phyloP scores from a whole-genome alignment of 2,797 vertebrate genomes.

The Micrastur ruficollis region DNA sequence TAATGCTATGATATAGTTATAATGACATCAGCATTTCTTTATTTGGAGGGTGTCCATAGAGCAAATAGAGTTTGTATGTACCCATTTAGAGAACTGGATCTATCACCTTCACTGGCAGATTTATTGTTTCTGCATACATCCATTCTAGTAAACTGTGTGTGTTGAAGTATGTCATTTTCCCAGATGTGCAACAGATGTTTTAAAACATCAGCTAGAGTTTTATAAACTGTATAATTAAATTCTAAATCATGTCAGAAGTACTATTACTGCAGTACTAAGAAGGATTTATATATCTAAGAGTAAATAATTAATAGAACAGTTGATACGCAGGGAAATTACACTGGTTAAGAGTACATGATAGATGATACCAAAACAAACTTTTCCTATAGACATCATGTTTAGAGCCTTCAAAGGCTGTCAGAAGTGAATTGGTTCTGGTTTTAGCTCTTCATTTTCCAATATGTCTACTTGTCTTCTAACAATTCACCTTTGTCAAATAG shows the following conservation, averaged over 20 bases:
- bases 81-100: not conserved
- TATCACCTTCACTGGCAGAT: not conserved
- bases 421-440: not conserved
- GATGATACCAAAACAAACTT: not conserved
- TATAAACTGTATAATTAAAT: not conserved
- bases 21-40: not conserved
- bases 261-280: not conserved
- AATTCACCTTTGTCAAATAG: slow-evolving; percentile 34
- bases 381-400: slow-evolving; percentile 1
- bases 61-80: not conserved
- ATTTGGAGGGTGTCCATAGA: not conserved
- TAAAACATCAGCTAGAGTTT: slow-evolving; percentile 8
- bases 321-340: slow-evolving; percentile 8
- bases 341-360: slow-evolving; percentile 7
- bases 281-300: slow-evolving; percentile 22
- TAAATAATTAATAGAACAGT: slow-evolving; percentile 52
- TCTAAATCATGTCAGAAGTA: slow-evolving; percentile 11
- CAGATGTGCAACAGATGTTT: slow-evolving; percentile 24
- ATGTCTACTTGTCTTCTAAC: slow-evolving; percentile 28
- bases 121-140: not conserved
- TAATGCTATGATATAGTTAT: not conserved
- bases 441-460: slow-evolving; percentile 39
- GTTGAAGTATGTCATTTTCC: not conserved
- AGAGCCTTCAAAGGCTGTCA: not conserved
- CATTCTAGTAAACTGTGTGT: not conserved